Conservation (phyloP, 2,888 invertebrate genomes). For the Cephus rjabovi region DNA sequence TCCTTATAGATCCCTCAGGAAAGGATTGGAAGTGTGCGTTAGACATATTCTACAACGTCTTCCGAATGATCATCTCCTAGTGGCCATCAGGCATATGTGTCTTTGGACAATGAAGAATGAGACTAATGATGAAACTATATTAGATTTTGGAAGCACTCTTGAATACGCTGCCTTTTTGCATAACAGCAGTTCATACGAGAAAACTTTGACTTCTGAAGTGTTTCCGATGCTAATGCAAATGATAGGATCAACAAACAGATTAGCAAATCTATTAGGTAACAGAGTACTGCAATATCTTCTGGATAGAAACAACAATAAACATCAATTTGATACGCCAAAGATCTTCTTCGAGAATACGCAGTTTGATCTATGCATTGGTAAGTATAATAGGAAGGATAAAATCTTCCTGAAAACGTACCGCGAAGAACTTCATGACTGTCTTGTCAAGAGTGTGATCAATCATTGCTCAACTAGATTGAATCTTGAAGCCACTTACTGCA, state of each 20-base stretch:
- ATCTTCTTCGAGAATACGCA: slow-evolving; percentile 67
- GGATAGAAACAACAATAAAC: slow-evolving; percentile 69
- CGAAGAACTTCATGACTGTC: slow-evolving; percentile 67
- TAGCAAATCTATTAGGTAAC: slow-evolving; percentile 70
- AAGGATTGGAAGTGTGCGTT: slow-evolving; percentile 71
- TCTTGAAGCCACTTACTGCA: slow-evolving; percentile 69
- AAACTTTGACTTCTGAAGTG: slow-evolving; percentile 67
- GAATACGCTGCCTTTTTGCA: slow-evolving; percentile 70
- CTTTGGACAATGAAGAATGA: slow-evolving; percentile 68
- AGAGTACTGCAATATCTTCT: slow-evolving; percentile 70
- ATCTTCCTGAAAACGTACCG: slow-evolving; percentile 69
- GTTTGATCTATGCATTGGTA: slow-evolving; percentile 65
- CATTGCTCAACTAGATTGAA: slow-evolving; percentile 68
- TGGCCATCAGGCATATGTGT: slow-evolving; percentile 69
- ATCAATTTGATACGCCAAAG: slow-evolving; percentile 68
- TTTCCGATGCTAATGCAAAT: slow-evolving; percentile 68
- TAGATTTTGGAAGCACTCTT: slow-evolving; percentile 70
- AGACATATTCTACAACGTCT: slow-evolving; percentile 69
- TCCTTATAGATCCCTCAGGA: slow-evolving; percentile 64
- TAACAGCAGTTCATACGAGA: slow-evolving; percentile 61
- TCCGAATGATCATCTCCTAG: slow-evolving; percentile 66
- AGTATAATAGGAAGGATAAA: slow-evolving; percentile 67
- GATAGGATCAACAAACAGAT: slow-evolving; percentile 66
- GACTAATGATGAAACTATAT: slow-evolving; percentile 65
- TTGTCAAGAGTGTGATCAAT: slow-evolving; percentile 65